Conservation (phyloP, 2,797 vertebrate genomes). For the Rhynchotus rufescens region DNA sequence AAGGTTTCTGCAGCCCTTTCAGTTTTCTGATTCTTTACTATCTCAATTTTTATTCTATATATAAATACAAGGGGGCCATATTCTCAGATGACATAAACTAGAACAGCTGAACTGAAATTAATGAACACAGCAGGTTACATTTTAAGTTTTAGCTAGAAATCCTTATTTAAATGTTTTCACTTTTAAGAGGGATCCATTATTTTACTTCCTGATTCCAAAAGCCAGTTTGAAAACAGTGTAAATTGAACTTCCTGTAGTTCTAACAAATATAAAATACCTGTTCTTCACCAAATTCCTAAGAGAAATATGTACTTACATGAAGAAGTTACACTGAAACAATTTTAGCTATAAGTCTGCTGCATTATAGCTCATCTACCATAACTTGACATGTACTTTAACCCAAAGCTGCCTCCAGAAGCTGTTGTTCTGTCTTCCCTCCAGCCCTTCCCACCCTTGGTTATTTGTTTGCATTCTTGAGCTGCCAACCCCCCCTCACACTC, state of each 20-base stretch:
- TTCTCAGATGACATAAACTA: not conserved
- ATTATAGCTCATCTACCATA: not conserved
- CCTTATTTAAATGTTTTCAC: not conserved
- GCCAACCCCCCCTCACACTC: not conserved
- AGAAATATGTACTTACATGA: not conserved
- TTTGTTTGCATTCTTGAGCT: not conserved
- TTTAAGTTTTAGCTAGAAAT: not conserved
- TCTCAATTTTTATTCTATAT: not conserved
- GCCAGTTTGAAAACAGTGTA: not conserved
- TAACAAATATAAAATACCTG: not conserved
- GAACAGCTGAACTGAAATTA: not conserved
- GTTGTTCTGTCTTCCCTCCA: not conserved
- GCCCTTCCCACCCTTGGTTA: not conserved
- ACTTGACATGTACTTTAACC: not conserved
- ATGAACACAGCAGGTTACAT: not conserved
- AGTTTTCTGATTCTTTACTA: not conserved
- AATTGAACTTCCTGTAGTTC: not conserved
- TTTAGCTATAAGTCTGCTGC: not conserved
- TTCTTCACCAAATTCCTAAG: not conserved
- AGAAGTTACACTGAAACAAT: not conserved
- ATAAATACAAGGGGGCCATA: not conserved
- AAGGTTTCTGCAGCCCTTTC: not conserved
- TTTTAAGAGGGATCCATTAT: not conserved
- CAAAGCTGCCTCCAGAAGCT: not conserved
- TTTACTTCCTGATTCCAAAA: not conserved